These are phyloP conservation scores for Caiman crocodilus DNA, from an alignment of 2,797 vertebrate genomes.

Conservation along the genomic window DNA sequence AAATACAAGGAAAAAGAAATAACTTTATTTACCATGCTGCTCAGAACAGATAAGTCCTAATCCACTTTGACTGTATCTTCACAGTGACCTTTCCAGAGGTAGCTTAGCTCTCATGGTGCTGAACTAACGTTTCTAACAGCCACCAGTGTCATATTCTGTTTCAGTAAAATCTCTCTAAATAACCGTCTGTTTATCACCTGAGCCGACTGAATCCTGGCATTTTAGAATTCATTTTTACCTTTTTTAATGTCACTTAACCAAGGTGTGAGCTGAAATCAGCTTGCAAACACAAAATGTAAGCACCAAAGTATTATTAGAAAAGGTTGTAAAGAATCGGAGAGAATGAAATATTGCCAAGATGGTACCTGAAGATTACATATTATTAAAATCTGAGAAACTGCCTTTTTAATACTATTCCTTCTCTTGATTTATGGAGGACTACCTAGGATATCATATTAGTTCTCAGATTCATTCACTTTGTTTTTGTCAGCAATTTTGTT, in stretches of 20 bases:
- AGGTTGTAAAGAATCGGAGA: neutral
- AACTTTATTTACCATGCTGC: neutral
- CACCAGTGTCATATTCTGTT: neutral
- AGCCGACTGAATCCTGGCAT: neutral
- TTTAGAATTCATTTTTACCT: neutral
- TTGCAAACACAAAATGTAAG: conserved; percentile 6
- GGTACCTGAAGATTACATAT: conserved; percentile 59
- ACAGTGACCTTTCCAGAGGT: neutral
- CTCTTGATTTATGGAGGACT: conserved; percentile 9
- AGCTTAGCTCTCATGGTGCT: neutral
- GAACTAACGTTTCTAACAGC: neutral
- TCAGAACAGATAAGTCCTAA: neutral
- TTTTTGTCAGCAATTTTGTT: neutral
- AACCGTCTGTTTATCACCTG: conserved; percentile 41
- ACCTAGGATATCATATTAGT: neutral
- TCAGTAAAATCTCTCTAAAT: neutral
- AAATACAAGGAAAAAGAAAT: neutral
- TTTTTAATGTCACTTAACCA: conserved; percentile 5
- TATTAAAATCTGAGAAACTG: conserved; percentile 56
- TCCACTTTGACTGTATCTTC: neutral
- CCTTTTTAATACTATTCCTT: conserved; percentile 38
- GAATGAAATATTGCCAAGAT: conserved; percentile 64
- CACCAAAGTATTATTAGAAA: conserved; percentile 15
- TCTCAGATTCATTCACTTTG: neutral
- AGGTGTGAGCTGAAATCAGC: conserved; percentile 43